phyloP scores from a whole-genome alignment of 2,888 invertebrate genomes.

The Lycaena phlaeas region DNA sequence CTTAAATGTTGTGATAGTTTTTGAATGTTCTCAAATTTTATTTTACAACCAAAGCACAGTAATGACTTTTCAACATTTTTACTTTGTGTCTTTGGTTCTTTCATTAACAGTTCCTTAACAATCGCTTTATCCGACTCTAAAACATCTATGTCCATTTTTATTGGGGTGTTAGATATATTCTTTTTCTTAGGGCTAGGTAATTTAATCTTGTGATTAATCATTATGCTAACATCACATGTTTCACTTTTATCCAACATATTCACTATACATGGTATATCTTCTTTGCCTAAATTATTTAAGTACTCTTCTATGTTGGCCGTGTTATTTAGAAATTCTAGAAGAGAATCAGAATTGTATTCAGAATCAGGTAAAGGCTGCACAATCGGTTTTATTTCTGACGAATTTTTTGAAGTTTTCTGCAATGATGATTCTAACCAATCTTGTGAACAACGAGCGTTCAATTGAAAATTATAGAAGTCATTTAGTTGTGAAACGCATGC shows the following conservation, averaged over 20 bases:
- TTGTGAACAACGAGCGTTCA: conserved; percentile 58
- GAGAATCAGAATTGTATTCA: conserved; percentile 63
- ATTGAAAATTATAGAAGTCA: conserved; percentile 60
- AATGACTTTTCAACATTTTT: conserved; percentile 30
- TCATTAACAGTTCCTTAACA: conserved; percentile 46
- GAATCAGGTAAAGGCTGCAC: conserved; percentile 61
- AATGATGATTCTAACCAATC: conserved; percentile 55
- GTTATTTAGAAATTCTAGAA: conserved; percentile 60
- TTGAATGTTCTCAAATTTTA: conserved; percentile 38
- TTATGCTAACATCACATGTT: conserved; percentile 31
- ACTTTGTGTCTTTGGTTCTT: conserved; percentile 36
- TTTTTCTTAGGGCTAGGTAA: conserved; percentile 46
- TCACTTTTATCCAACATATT: conserved; percentile 54
- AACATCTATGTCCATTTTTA: conserved; percentile 54
- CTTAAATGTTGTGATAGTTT: conserved; percentile 51
- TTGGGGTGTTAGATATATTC: conserved; percentile 24
- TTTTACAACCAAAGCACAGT: conserved; percentile 53
- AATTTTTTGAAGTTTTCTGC: conserved; percentile 38
- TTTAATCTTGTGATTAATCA: conserved; percentile 34
- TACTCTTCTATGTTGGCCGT: conserved; percentile 63
- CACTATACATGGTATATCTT: conserved; percentile 60
- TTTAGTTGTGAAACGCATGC: conserved; percentile 50
- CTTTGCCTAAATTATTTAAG: conserved; percentile 55
- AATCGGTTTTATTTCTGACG: conserved; percentile 42
- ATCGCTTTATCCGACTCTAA: conserved; percentile 53